phyloP scores from a whole-genome alignment of 2,888 invertebrate genomes.

The Eugnorisma glareosa region DNA sequence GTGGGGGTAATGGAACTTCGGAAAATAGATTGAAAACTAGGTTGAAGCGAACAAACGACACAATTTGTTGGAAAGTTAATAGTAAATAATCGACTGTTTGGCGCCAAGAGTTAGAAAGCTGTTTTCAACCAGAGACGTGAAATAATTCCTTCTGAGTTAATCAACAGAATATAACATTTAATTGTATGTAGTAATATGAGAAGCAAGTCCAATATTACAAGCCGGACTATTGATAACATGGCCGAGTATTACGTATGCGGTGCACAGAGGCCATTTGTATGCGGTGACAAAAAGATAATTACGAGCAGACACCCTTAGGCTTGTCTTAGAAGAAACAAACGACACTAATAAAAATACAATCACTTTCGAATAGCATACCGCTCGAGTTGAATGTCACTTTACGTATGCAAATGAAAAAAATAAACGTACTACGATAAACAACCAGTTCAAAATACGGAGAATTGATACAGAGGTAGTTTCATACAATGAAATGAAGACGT shows the following conservation, averaged over 20 bases:
- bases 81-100: constrained; percentile 72
- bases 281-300: constrained; percentile 54
- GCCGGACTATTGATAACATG: neutral
- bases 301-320: constrained; percentile 27
- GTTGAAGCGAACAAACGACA: constrained; percentile 63
- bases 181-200: constrained; percentile 30
- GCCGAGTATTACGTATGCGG: constrained; percentile 31
- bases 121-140: constrained; percentile 56
- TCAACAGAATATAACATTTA: constrained; percentile 20
- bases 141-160: constrained; percentile 47
- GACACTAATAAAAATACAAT: constrained; percentile 49
- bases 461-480: constrained; percentile 63
- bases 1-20: constrained; percentile 35
- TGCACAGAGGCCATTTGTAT: constrained; percentile 47
- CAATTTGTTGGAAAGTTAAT: constrained; percentile 75
- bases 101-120: constrained; percentile 63
- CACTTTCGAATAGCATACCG: constrained; percentile 51
- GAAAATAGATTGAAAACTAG: constrained; percentile 59
- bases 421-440: constrained; percentile 59
- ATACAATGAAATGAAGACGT: constrained; percentile 67
- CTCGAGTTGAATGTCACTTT: constrained; percentile 46
- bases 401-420: constrained; percentile 55
- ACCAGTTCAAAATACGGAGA: constrained; percentile 66
- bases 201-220: constrained; percentile 17
- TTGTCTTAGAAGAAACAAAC: constrained; percentile 52